phyloP scores from a whole-genome alignment of 2,888 invertebrate species.

The Nomada hirtipes region DNA sequence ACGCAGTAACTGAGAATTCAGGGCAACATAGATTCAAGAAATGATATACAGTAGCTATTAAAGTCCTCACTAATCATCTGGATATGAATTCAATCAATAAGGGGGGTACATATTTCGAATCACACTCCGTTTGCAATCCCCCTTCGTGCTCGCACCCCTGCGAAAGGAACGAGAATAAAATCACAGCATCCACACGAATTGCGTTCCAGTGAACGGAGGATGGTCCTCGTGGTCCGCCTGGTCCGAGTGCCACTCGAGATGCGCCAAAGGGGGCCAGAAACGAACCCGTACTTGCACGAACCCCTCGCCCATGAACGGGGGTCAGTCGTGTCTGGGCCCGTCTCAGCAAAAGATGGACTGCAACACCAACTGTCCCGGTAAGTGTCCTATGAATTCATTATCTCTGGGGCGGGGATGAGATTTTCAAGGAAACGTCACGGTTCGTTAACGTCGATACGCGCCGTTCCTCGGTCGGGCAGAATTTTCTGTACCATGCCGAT shows the following conservation, averaged over 20 bases:
- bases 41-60: too few species aligned
- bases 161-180: neutral
- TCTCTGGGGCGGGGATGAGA: constrained; percentile 9
- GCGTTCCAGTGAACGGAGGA: constrained; percentile 93
- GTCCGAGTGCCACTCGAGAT: constrained; percentile 92
- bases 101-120: neutral
- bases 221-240: constrained; percentile 97
- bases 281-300: constrained; percentile 94
- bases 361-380: constrained; percentile 83
- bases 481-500: constrained; percentile 39
- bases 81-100: too few species aligned
- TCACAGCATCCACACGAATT: neutral
- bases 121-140: neutral
- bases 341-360: constrained; percentile 94
- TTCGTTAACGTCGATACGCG: constrained; percentile 49
- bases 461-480: constrained; percentile 14
- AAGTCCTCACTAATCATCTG: too few species aligned
- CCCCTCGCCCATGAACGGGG: constrained; percentile 96
- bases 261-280: constrained; percentile 93
- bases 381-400: constrained; percentile 69
- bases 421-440: constrained; percentile 51
- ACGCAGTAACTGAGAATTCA: too few species aligned
- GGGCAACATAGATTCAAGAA: too few species aligned
- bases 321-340: constrained; percentile 93
- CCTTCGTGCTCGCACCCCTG: neutral